These are phyloP conservation scores for Embidobia sp. DNA, from an alignment of 2,888 invertebrate genomes.

Conservation along the genomic window DNA sequence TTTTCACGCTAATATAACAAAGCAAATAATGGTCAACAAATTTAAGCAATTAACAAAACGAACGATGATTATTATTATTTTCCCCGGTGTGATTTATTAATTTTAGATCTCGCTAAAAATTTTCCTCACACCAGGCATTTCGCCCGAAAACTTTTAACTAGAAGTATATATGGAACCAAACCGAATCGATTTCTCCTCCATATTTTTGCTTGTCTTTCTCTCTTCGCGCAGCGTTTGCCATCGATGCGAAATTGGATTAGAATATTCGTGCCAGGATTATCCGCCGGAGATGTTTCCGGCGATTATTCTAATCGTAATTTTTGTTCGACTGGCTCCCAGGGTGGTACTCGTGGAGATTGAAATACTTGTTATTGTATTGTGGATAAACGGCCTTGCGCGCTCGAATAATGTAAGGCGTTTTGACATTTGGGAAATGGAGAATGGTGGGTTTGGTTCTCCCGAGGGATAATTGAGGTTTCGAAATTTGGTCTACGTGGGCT, in stretches of 20 bases:
- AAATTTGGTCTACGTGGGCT: slow-evolving; percentile 9
- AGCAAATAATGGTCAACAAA: too few relatives aligned
- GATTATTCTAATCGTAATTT: slow-evolving; percentile 61
- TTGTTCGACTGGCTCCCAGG: slow-evolving; percentile 48
- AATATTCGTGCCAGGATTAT: slow-evolving; percentile 55
- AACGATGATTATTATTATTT: too few relatives aligned
- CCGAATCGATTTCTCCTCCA: slow-evolving; percentile 33
- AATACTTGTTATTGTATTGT: slow-evolving; percentile 57
- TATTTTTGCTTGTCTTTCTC: slow-evolving; percentile 5
- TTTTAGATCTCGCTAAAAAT: too few relatives aligned
- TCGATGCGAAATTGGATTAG: slow-evolving; percentile 53
- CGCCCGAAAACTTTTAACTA: neutral
- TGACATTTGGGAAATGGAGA: slow-evolving; percentile 47
- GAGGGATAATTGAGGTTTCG: slow-evolving; percentile 39
- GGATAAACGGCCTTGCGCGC: slow-evolving; percentile 38
- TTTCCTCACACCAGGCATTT: neutral
- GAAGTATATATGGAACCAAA: slow-evolving; percentile 16
- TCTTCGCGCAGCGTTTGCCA: slow-evolving; percentile 27
- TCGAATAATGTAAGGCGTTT: slow-evolving; percentile 49
- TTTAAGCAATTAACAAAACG: too few relatives aligned
- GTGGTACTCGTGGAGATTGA: slow-evolving; percentile 44
- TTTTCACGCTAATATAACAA: too few relatives aligned
- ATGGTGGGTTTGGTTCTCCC: slow-evolving; percentile 19
- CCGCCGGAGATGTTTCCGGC: slow-evolving; percentile 48
- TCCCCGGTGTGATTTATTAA: too few relatives aligned